Evolutionary conservation across 2,797 vertebrate genomes (phyloP).

Genomic region (Vireo griseus): DNA sequence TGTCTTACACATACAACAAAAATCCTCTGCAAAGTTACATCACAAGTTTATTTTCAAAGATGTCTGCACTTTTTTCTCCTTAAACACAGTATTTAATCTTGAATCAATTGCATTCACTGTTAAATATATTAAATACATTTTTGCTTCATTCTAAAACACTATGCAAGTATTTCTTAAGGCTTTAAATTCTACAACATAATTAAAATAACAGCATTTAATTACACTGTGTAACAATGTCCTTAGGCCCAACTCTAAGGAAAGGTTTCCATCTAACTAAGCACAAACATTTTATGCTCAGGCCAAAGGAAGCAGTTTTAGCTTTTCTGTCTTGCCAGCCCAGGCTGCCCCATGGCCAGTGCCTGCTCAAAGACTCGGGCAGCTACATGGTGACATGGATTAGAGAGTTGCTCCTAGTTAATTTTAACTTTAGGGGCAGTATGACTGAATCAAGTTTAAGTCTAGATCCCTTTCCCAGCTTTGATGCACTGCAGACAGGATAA

Average conservation of each 20-base stretch:
- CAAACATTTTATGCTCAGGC: not conserved
- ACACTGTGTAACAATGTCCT: not conserved
- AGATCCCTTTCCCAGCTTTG: not conserved
- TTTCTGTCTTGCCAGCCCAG: not conserved
- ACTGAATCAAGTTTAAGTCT: not conserved
- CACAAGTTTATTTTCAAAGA: not conserved
- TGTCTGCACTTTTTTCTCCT: not conserved
- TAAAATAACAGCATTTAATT: not conserved
- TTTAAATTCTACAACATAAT: not conserved
- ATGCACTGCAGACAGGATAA: not conserved
- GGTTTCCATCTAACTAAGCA: not conserved
- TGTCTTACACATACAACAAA: not conserved
- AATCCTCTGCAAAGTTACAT: not conserved
- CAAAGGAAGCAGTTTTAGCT: not conserved
- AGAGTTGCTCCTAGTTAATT: not conserved
- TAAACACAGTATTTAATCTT: not conserved
- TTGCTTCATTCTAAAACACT: not conserved
- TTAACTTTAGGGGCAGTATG: not conserved
- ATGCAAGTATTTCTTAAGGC: not conserved
- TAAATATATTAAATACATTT: not conserved
- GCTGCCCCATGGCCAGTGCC: not conserved
- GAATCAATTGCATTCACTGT: not conserved
- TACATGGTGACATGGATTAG: fast-evolving
- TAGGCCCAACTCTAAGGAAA: not conserved
- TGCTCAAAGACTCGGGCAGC: not conserved